Base-by-base conservation (phyloP, 2,797 vertebrate species). In the Novumbra hubbsi region DNA sequence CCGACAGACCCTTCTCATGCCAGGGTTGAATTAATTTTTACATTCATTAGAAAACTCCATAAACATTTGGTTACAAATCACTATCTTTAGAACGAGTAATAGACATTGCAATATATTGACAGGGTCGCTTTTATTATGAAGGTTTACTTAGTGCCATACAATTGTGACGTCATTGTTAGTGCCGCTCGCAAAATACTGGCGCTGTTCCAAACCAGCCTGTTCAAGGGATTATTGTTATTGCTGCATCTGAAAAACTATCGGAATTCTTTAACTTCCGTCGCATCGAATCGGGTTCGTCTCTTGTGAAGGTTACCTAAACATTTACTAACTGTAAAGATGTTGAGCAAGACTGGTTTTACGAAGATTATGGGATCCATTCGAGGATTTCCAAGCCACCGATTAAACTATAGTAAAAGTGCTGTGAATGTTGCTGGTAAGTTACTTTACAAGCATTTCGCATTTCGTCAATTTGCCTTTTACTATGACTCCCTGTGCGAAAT, bases 341-440 rank as follows among this genome's bases (percentile, higher is more conserved):
- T 92, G 57, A 73, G 80, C 62, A 89, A 76, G 81, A 87, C 79
- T 67, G 41, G 84, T 66, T 79, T 64, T 15, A 34, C 81, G 28
- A 65, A 74, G 75, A 78, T 91, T 50, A 68, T 86, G 67, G 81
- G 81, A 79, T 76, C 87, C 72, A 17, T 48, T 1, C 66, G 78
- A 0, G 81, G 64, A 30, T 68, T 81, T 66, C 77, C 52, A 4
- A 55, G 52, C 16, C 72, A 45, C 21, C 69, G 76, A 41, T 16
- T 76, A 60, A 83, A 74, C 17, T 85, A 79, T 68, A 48, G 72
- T 19, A 76, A 79, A 67, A 78, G 52, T 64, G 63, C 79, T 11
- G 72, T 19, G 0, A 72, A 67, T 66, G 49, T 75, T 4, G 41
- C 41, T 32, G 83, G 93, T 93, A 88, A 74, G 0, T 28, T 19